A percentile compares a stretch with the other conserved stretches of the same genome.
These are phyloP conservation scores for Gnathonemus longibarbis DNA, from an alignment of 2,113 vertebrate species.

Conservation along the genomic window DNA sequence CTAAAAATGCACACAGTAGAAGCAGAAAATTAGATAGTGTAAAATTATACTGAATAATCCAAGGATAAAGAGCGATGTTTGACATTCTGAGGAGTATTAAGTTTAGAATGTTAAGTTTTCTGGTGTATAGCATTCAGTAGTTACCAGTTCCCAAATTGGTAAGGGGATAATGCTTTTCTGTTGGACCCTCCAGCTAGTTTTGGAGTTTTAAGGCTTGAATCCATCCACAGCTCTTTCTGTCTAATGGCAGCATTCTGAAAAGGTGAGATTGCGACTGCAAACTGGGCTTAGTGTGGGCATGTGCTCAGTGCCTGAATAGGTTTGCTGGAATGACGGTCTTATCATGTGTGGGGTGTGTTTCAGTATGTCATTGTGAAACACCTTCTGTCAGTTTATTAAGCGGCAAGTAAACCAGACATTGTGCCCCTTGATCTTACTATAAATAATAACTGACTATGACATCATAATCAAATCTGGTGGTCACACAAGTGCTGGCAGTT, in stretches of 20 bases:
- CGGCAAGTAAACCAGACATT: not conserved
- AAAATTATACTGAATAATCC: not conserved
- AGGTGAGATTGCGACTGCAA: not conserved
- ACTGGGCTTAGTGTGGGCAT: not conserved
- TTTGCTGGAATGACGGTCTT: not conserved
- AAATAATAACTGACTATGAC: not conserved
- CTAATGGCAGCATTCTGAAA: not conserved
- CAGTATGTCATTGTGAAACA: not conserved
- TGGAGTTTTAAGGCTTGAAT: not conserved
- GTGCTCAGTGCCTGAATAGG: not conserved
- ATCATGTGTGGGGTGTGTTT: not conserved
- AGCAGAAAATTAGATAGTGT: not conserved
- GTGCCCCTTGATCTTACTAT: not conserved
- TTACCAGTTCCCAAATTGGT: not conserved
- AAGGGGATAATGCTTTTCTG: not conserved
- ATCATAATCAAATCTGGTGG: not conserved
- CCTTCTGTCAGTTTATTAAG: not conserved
- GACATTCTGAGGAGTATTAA: not conserved
- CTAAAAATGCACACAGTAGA: not conserved
- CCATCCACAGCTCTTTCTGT: not conserved
- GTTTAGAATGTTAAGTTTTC: not conserved
- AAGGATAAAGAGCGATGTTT: not conserved
- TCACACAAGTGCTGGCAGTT: not conserved
- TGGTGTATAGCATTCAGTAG: not conserved
- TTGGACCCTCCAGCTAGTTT: not conserved